Conservation (phyloP, 2,797 vertebrate genomes). For the Dermochelys coriacea region DNA sequence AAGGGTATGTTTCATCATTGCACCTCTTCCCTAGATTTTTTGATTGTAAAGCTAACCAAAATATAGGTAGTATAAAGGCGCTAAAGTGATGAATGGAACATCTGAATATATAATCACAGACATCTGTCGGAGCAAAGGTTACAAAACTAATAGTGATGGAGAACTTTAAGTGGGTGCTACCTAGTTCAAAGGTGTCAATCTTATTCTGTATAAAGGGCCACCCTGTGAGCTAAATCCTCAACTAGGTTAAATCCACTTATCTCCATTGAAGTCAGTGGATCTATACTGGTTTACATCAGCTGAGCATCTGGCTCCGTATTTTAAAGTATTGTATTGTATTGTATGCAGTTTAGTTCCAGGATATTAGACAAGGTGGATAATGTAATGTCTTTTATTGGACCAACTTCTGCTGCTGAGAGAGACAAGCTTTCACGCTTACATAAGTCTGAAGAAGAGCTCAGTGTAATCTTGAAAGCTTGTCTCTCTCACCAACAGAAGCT, state of each 20-base stretch:
- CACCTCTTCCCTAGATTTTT: neutral
- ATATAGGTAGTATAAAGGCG: neutral
- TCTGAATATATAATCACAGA: accelerated
- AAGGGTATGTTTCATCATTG: neutral
- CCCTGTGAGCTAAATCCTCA: neutral
- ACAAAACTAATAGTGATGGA: neutral
- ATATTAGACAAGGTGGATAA: neutral
- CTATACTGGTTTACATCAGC: neutral
- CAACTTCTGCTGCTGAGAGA: neutral
- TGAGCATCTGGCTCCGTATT: neutral
- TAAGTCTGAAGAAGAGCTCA: neutral
- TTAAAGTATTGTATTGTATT: neutral
- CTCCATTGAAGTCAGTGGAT: neutral
- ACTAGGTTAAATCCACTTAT: neutral
- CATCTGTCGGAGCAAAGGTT: neutral
- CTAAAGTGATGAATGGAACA: neutral
- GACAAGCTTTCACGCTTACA: neutral
- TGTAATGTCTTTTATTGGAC: neutral
- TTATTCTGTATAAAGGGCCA: neutral
- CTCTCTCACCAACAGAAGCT: neutral
- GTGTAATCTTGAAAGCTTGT: neutral
- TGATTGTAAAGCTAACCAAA: neutral
- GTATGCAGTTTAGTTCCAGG: neutral
- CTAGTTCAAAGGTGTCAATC: neutral
- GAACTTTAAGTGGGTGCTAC: neutral